Conservation (phyloP, 2,113 vertebrate species). For the Etheostoma spectabile region DNA sequence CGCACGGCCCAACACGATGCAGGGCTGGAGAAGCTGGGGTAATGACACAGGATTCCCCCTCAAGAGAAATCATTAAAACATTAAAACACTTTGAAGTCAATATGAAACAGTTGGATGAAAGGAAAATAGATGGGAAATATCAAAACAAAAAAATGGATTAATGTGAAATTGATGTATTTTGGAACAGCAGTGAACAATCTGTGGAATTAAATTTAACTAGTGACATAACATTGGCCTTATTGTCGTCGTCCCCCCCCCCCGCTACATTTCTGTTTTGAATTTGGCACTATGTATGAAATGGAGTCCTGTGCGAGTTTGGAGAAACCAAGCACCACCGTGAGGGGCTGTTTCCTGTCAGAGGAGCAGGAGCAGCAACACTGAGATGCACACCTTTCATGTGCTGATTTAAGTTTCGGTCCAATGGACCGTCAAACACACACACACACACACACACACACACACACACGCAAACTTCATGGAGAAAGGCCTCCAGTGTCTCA, state of each 20-base stretch:
- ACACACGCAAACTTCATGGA: conserved; percentile 31
- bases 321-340: conserved; percentile 68
- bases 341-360: conserved; percentile 77
- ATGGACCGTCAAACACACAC: conserved; percentile 37
- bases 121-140: background rate
- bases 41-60: conserved; percentile 27
- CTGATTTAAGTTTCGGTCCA: conserved; percentile 59
- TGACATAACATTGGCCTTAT: conserved; percentile 70
- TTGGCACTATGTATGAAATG: conserved; percentile 68
- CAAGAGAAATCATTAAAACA: conserved; percentile 13
- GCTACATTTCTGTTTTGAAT: conserved; percentile 70
- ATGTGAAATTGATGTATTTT: conserved; percentile 7
- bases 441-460: conserved; percentile 27
- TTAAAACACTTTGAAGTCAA: conserved; percentile 28
- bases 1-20: conserved; percentile 47
- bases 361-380: conserved; percentile 64
- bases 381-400: conserved; percentile 80
- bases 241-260: conserved; percentile 35
- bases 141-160: too few species aligned
- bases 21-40: conserved; percentile 23
- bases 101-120: conserved; percentile 15
- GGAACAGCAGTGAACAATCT: conserved; percentile 55
- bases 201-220: conserved; percentile 31
- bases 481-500: conserved; percentile 62
- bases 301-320: conserved; percentile 56